Evolutionary conservation across 1,140 invertebrate species (phyloP).

Genomic region (Aphaenogaster floridana): DNA sequence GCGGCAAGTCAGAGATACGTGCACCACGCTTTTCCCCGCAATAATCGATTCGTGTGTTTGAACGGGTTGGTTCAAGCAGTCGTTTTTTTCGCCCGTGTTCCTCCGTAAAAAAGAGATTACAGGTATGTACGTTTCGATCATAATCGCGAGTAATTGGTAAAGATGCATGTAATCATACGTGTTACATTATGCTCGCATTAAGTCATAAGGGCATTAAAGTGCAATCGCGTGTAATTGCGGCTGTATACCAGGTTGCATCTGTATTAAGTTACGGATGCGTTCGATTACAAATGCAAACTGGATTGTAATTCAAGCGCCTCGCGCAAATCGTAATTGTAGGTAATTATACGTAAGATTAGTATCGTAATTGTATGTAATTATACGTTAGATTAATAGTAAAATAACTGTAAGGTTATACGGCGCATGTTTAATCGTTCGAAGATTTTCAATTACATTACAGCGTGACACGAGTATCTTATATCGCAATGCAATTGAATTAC

Average conservation of each 20-base stretch:
- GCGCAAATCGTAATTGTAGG: background rate
- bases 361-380: background rate
- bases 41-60: background rate
- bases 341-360: background rate
- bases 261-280: background rate
- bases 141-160: background rate
- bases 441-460: background rate
- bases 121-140: background rate
- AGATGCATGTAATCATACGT: background rate
- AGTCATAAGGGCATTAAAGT: background rate
- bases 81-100: background rate
- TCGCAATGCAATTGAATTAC: background rate
- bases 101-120: background rate
- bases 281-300: conserved; percentile 23
- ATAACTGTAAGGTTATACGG: background rate
- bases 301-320: conserved; percentile 1
- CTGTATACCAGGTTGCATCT: background rate
- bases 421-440: background rate
- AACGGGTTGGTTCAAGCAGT: background rate
- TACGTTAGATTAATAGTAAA: background rate
- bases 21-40: background rate
- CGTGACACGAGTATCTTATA: background rate
- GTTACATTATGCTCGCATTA: conserved; percentile 5
- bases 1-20: background rate
- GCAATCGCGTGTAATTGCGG: conserved; percentile 6